A percentile compares a stretch with the other conserved stretches of the same genome.
Conservation (phyloP, 2,888 invertebrate genomes). For the Aporophyla lueneburgensis region DNA sequence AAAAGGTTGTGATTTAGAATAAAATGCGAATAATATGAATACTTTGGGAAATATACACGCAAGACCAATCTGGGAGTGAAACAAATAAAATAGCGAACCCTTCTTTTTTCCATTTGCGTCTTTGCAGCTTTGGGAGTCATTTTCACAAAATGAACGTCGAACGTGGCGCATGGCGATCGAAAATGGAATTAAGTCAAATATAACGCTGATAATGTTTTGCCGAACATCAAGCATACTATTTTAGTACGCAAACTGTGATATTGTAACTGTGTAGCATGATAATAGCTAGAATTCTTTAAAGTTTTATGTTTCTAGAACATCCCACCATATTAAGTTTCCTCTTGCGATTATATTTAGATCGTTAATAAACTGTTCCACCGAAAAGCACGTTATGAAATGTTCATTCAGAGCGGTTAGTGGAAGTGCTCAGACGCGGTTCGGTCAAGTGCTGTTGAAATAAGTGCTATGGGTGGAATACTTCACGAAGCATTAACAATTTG, state of each 20-base stretch:
- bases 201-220: neutral
- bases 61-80: neutral
- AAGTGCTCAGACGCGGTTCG: too few species aligned
- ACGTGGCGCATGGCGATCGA: neutral
- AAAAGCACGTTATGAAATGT: too few species aligned
- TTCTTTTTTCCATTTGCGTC: constrained; percentile 11
- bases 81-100: constrained; percentile 8
- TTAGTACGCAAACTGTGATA: too few species aligned
- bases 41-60: neutral
- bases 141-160: constrained; percentile 30
- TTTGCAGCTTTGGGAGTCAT: constrained; percentile 24
- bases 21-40: constrained; percentile 1
- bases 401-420: too few species aligned
- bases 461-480: too few species aligned
- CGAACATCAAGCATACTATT: neutral
- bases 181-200: neutral
- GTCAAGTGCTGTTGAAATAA: too few species aligned
- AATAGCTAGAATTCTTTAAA: neutral
- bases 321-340: too few species aligned
- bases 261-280: too few species aligned
- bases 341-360: neutral
- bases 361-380: too few species aligned
- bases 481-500: neutral
- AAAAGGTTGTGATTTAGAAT: neutral
- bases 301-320: neutral